Evolutionary conservation across 2,888 invertebrate species (phyloP), one percentile per base, ranked within the genome.

Genomic region (Pimpla rufipes): DNA sequence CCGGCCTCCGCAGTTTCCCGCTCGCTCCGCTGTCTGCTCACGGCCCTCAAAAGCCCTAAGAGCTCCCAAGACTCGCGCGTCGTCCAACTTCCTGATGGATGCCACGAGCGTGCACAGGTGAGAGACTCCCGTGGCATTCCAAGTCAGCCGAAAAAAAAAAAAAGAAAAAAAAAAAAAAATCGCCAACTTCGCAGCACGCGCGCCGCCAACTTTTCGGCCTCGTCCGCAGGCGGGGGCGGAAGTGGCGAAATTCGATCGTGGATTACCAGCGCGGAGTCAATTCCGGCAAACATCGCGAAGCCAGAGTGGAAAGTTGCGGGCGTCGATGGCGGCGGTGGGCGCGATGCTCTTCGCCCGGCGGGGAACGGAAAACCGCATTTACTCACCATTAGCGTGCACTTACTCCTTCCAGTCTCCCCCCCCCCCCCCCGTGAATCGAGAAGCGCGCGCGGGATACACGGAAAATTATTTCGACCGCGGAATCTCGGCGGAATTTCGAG

Each of bases 161-260:
- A 11, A 8, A 23, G 23, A 21, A 13, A 45, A 45, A 5, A 66
- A 45, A 13, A 45, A 59, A 21, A 16, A 16, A 35, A n/a, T 59
- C 16, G 6, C 16, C 7, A 59, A 59, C 29, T 59, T 35, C 29
- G 7, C 7, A 29, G 35, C 7, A 7, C 4, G 42, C 1, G n/a
- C n/a, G n/a, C n/a, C n/a, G n/a, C n/a, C n/a, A 59, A 59, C 59
- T 29, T 59, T 59, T 29, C 7, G 8, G 10, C n/a, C n/a, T n/a
- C n/a, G n/a, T n/a, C n/a, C n/a, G n/a, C 59, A 8, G 35, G 35
- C 11, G 35, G 8, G 35, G 16, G 2, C 29, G 47, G 40, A 11
- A 50, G 67, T 68, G 66, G 64, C 79, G 23, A 78, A 87, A 88
- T 87, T 85, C 78, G 82, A 87, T 85, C 77, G 79, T 70, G 78